Evolutionary conservation across 2,888 invertebrate species (phyloP).

Genomic region (Lepidochitona cinerea): DNA sequence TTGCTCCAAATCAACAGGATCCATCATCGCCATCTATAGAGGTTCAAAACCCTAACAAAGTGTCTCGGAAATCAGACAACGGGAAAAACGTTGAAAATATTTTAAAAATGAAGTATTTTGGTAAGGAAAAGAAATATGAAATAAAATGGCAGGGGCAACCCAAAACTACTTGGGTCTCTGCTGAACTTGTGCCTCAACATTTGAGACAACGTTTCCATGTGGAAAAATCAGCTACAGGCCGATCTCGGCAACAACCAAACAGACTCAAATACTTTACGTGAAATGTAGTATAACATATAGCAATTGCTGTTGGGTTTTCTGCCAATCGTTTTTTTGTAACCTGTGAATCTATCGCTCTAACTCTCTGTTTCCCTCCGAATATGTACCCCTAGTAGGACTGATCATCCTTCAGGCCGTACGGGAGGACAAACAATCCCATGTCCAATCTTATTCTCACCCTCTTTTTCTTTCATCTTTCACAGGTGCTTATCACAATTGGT

Average conservation of each 20-base stretch:
- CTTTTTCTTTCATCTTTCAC: neutral
- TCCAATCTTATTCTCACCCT: neutral
- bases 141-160: neutral
- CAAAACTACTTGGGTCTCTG: neutral
- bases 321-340: too few relatives aligned
- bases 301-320: too few relatives aligned
- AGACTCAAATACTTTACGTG: too few relatives aligned
- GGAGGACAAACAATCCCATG: neutral
- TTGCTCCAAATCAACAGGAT: neutral
- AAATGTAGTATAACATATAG: too few relatives aligned
- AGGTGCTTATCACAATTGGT: neutral
- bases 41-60: too few relatives aligned
- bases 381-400: too few relatives aligned
- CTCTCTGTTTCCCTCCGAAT: too few relatives aligned
- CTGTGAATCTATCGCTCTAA: neutral
- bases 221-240: neutral
- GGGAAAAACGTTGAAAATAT: neutral
- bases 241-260: neutral
- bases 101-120: neutral
- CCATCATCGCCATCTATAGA: too few relatives aligned
- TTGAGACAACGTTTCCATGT: neutral
- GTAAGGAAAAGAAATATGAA: neutral
- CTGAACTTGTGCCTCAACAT: neutral
- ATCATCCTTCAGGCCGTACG: too few relatives aligned
- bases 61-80: too few relatives aligned